Base-by-base conservation (phyloP, 2,113 vertebrate genomes). In the Scolopax mira region DNA sequence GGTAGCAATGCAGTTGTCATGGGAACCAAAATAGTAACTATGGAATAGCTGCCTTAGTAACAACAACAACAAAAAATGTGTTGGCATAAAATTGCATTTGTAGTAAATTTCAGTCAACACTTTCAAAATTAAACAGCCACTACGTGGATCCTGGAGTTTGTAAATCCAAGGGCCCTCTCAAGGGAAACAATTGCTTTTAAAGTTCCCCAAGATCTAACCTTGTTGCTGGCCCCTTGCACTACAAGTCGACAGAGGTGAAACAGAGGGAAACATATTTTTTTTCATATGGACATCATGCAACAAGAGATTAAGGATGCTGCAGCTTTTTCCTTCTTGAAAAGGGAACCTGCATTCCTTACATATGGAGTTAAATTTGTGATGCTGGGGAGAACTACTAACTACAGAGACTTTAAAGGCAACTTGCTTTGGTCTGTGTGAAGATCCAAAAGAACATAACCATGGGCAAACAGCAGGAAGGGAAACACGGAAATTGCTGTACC, bases 11-110 rank as follows among this genome's bases (percentile, higher is more conserved):
- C 77, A 96, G 96, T 97, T 81, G 91, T 96, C 93, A 97, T 97
- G 96, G 97, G 97, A 97, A 97, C 97, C 60, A 92, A 94, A 95
- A 96, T 65, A 96, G 85, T 93, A 94, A 93, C 97, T 93, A 88
- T 88, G 93, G 93, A 97, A 92, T 90, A 94, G 84, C 90, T 96
- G 90, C 97, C 94, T 94, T 96, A 95, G 95, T 94, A 95, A 93
- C 96, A 91, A 96, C 92, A 94, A 94, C 82, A 97, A 89, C 93
- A 90, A 58, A 88, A 94, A 90, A 95, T 71, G 83, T 93, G 94
- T 89, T 91, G 89, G 88, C 89, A 95, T 89, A 91, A 93, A 94
- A 96, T 72, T 93, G 51, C 87, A 96, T 87, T 95, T 94, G 90
- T 96, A 95, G 97, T 96, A 97, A 96, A 97, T 94, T 96, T 94